Percentiles rank a stretch among this genome's conserved stretches.
These are phyloP conservation scores for Hydrotaea cyrtoneurina DNA, from an alignment of 2,888 invertebrate species.

Conservation along the genomic window DNA sequence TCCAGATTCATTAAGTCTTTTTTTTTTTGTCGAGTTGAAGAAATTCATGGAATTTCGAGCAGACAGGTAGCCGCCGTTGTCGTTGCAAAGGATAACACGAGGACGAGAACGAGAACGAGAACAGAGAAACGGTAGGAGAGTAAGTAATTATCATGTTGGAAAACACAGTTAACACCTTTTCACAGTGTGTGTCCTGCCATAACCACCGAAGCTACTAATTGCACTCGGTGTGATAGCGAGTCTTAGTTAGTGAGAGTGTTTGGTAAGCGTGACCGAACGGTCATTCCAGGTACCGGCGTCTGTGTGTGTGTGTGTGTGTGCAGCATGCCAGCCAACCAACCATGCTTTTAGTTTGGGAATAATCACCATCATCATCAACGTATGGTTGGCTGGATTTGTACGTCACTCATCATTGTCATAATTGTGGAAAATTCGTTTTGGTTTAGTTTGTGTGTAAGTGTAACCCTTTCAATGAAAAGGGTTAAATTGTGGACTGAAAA, in stretches of 20 bases:
- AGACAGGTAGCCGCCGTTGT: background rate
- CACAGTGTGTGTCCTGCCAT: conserved; percentile 56
- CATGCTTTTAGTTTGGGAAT: background rate
- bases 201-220: conserved; percentile 42
- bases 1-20: conserved; percentile 24
- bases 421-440: conserved; percentile 29
- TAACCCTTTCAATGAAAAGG: conserved; percentile 52
- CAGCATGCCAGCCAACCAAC: conserved; percentile 1
- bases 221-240: conserved; percentile 43
- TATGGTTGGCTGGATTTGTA: background rate
- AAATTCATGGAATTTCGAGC: conserved; percentile 44
- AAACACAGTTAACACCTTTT: conserved; percentile 76
- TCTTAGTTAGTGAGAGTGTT: conserved; percentile 10
- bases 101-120: conserved; percentile 1
- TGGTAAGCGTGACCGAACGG: background rate
- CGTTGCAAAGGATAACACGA: background rate
- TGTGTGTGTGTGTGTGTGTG: background rate
- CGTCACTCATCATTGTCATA: conserved; percentile 27
- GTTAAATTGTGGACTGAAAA: conserved; percentile 45
- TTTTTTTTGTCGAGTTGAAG: background rate
- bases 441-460: background rate
- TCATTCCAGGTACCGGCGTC: background rate
- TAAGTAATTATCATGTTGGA: conserved; percentile 72
- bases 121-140: conserved; percentile 43
- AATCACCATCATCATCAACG: background rate